Base-by-base conservation (phyloP, 1,140 invertebrate species). In the Drosophila lacteicornis region DNA sequence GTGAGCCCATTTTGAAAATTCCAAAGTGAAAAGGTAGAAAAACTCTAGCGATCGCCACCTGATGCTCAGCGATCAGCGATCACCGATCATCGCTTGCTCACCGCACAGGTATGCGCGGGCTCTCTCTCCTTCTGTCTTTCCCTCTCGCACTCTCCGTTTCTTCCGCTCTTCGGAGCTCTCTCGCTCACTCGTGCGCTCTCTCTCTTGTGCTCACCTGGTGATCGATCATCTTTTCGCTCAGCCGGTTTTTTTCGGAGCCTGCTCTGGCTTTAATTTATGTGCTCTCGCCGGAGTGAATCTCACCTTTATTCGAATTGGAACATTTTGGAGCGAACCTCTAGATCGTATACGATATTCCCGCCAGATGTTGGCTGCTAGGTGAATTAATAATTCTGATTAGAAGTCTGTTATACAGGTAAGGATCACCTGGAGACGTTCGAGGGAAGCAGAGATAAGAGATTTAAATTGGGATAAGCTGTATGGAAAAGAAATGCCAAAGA, bases 201-300 rank as follows among this genome's bases (percentile, higher is more conserved):
- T 27, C 38, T 60, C 40, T 51, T 46, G 51, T 45, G 68, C 51
- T 56, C 60, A 65, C 53, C 57, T 79, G 80, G 66, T 88, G 82
- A 90, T 90, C 82, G 86, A 90, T 90, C 85, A 91, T 90, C 79
- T 76, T 84, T 82, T 46, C 53, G 85, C 85, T 91, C 75, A 79
- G 82, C 86, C 78, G 69, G 77, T 79, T 80, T 71, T 71, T 46
- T 57, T 40, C 51, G 51, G 42, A 58, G 76, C 75, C 50, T 69
- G 67, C 80, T 85, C 46, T 17, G 65, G 55, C 17, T 57, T 67
- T 80, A 88, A 87, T 87, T 88, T 87, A 87, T 66, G 66, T 47
- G 51, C 81, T 79, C 81, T 82, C 80, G 45, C 60, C 49, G 75
- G 69, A 84, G 80, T 90, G 84, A 90, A 88, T 87, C 83, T 87